phyloP scores from a whole-genome alignment of 2,113 vertebrate genomes.

The Calcarius ornatus region DNA sequence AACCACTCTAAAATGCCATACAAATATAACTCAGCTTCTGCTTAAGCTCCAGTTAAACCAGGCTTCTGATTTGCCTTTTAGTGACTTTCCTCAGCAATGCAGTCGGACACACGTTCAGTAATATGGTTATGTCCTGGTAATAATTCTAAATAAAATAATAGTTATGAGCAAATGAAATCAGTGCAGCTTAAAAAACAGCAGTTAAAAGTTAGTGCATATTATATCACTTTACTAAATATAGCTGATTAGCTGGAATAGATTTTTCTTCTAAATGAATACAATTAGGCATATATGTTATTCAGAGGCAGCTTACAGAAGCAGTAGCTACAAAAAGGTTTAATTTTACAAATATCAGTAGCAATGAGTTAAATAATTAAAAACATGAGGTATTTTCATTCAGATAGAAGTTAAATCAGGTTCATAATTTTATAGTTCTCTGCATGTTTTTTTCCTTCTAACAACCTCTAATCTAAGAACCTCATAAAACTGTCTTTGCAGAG shows the following conservation, averaged over 20 bases:
- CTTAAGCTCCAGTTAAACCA: background rate
- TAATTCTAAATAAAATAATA: background rate
- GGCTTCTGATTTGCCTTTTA: background rate
- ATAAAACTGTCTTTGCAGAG: background rate
- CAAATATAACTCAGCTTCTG: background rate
- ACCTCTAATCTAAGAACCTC: background rate
- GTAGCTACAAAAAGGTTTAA: background rate
- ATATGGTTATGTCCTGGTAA: accelerated
- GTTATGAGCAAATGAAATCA: background rate
- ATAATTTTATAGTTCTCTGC: background rate
- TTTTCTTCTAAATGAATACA: background rate
- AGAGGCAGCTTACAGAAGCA: background rate
- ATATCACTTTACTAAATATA: background rate
- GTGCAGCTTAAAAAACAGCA: background rate
- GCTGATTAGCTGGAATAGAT: background rate
- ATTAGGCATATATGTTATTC: background rate
- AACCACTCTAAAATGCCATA: background rate
- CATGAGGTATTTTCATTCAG: background rate
- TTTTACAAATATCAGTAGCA: background rate
- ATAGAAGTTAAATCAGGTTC: slow-evolving; percentile 24
- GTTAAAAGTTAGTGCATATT: background rate
- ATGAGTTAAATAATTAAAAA: slow-evolving; percentile 20
- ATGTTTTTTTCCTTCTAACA: background rate
- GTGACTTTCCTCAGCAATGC: background rate
- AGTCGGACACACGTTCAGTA: background rate